Base-by-base conservation (phyloP, 2,113 vertebrate species). In the Datnioides undecimradiatus region DNA sequence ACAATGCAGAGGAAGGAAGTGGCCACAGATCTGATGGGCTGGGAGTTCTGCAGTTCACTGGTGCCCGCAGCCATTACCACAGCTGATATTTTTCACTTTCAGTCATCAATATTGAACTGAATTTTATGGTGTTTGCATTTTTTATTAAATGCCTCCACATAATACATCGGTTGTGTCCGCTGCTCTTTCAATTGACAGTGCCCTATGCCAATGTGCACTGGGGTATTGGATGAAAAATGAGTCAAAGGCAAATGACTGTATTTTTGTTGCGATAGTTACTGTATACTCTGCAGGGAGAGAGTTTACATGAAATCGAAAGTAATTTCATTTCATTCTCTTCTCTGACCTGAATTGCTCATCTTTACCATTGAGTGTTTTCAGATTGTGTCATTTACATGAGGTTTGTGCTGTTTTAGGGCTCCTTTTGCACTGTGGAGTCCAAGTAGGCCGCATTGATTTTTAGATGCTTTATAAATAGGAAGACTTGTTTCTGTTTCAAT, bases 31-130 rank as follows among this genome's bases (percentile, higher is more conserved):
- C 46, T 60, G 68, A 73, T n/a, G 25, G 21, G 41, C n/a, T 58
- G 41, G 21, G 25, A 40, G 38, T 38, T 71, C 19, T n/a, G 40
- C 51, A 34, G 27, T 62, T 46, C 58, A 60, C 16, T 34, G 40
- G 19, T 48, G 58, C 52, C 45, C 73, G 29, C 19, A 64, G 43
- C 43, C 45, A 51, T 63, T 58, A 74, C 17, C 45, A 63, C 12
- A 74, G 34, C 19, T 46, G 33, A 74, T 70, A 55, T 70, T 84
- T 78, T 86, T 66, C 40, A 72, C 67, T 82, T 70, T 76, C 41
- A 36, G 29, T 45, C 41, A 41, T 72, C 45, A 31, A 64, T 71
- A 51, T 2, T 84, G 68, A 79, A 38, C 29, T 51, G 29, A 19
- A 45, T 81, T 73, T 81, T 49, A 59, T 69, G 19, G 52, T 58